phyloP scores from a whole-genome alignment of 2,797 vertebrate genomes.

The Astyanax mexicanus region DNA sequence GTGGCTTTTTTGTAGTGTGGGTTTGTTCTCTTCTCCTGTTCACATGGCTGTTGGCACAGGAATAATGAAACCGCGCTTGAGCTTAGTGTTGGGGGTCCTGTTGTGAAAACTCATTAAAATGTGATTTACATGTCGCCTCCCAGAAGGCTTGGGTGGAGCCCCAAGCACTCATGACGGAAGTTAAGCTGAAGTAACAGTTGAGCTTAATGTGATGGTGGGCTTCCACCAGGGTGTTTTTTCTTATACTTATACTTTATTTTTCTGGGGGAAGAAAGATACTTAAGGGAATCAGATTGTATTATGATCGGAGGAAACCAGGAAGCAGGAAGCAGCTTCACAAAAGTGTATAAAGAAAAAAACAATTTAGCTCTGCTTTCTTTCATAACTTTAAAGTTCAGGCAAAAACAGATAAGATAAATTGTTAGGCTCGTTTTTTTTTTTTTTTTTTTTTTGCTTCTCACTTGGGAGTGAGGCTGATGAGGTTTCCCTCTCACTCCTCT shows the following conservation, averaged over 20 bases:
- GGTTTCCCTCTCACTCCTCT: no score
- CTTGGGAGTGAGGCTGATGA: no score
- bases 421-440: no score
- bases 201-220: neutral
- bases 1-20: neutral
- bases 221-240: neutral
- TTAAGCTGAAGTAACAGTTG: slow-evolving; percentile 20
- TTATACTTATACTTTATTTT: neutral
- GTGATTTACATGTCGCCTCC: slow-evolving; percentile 45
- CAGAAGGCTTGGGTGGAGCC: slow-evolving; percentile 7
- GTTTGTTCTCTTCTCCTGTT: neutral
- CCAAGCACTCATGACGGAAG: slow-evolving; percentile 6
- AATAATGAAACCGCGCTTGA: slow-evolving; percentile 18
- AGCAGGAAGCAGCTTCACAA: neutral
- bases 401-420: neutral
- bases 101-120: slow-evolving; percentile 55
- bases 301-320: neutral
- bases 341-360: neutral
- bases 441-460: no score
- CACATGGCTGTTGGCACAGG: slow-evolving; percentile 14
- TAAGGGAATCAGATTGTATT: neutral
- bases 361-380: neutral
- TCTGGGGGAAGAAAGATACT: neutral
- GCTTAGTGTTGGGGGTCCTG: slow-evolving; percentile 35
- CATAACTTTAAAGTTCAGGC: neutral